Evolutionary conservation across 92 coral and sea anemone species (phyloP).

Genomic region (Pocillopora meandrina): DNA sequence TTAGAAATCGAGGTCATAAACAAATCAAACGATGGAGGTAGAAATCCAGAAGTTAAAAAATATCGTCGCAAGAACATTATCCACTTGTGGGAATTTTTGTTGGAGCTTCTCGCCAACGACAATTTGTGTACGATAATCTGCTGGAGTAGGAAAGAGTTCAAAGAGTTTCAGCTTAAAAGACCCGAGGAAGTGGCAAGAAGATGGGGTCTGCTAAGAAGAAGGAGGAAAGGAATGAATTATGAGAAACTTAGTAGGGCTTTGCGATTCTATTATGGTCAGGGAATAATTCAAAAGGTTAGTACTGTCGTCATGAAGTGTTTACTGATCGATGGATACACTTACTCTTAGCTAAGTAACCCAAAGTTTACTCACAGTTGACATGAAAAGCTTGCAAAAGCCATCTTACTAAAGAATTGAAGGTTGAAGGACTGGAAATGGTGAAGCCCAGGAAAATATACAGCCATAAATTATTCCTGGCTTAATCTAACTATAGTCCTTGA

Average conservation of each 20-base stretch:
- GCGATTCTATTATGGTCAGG: constrained; percentile 79
- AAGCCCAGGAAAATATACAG: no score
- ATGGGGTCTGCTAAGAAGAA: constrained; percentile 82
- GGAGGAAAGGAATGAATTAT: constrained; percentile 83
- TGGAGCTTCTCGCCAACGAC: constrained; percentile 80
- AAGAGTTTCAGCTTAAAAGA: constrained; percentile 76
- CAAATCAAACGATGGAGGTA: no score
- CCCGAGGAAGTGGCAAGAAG: constrained; percentile 86
- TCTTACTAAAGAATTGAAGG: no score
- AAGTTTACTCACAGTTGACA: background rate
- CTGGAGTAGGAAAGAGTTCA: constrained; percentile 79
- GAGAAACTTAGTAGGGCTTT: constrained; percentile 89
- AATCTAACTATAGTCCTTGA: no score
- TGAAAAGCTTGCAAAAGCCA: no score
- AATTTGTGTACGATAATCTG: constrained; percentile 71
- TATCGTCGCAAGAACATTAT: constrained; percentile 15
- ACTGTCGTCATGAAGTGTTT: background rate
- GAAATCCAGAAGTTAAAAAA: no score
- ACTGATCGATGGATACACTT: background rate
- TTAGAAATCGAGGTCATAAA: no score
- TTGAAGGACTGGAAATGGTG: no score
- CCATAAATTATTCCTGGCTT: no score
- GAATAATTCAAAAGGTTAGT: constrained; percentile 86
- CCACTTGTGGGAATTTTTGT: constrained; percentile 82
- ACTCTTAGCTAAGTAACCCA: background rate